Percentiles rank a stretch among this genome's conserved stretches.
These are phyloP conservation scores for Sarotherodon lohbergeri DNA, from an alignment of 2,113 vertebrate genomes.

Conservation along the genomic window DNA sequence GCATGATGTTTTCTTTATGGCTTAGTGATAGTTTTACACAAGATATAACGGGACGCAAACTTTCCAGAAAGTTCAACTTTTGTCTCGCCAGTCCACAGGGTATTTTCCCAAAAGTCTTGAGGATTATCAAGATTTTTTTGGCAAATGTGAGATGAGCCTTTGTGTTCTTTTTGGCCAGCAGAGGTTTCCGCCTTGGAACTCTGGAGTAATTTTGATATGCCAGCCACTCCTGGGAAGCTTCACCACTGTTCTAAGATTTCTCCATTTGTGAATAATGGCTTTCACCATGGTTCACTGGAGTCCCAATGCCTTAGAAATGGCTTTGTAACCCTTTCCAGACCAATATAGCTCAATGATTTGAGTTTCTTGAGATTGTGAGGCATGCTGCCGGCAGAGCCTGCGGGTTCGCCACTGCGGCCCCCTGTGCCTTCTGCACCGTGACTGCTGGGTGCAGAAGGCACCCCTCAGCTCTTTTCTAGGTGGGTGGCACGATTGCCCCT, in stretches of 20 bases:
- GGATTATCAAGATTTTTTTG: not conserved
- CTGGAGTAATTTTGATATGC: not conserved
- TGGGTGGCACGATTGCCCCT: not conserved
- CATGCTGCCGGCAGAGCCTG: not conserved
- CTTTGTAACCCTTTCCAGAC: not conserved
- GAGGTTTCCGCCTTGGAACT: not conserved
- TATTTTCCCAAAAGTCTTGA: not conserved
- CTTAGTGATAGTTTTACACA: too few species aligned
- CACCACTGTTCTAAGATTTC: not conserved
- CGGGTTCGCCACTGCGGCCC: not conserved
- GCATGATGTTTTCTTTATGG: too few species aligned
- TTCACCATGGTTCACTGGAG: not conserved
- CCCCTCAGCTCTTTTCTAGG: not conserved
- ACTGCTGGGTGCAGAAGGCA: not conserved
- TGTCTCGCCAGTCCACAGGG: not conserved
- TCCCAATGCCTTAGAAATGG: not conserved
- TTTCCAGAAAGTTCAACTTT: too few species aligned
- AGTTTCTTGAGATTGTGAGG: not conserved
- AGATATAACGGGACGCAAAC: too few species aligned
- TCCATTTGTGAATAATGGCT: not conserved
- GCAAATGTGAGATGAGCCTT: not conserved
- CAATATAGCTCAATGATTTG: not conserved
- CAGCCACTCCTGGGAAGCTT: not conserved
- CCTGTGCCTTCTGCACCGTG: not conserved
- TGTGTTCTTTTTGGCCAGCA: not conserved